Evolutionary conservation across 1,140 invertebrate genomes (phyloP).

Genomic region (Apis cerana): DNA sequence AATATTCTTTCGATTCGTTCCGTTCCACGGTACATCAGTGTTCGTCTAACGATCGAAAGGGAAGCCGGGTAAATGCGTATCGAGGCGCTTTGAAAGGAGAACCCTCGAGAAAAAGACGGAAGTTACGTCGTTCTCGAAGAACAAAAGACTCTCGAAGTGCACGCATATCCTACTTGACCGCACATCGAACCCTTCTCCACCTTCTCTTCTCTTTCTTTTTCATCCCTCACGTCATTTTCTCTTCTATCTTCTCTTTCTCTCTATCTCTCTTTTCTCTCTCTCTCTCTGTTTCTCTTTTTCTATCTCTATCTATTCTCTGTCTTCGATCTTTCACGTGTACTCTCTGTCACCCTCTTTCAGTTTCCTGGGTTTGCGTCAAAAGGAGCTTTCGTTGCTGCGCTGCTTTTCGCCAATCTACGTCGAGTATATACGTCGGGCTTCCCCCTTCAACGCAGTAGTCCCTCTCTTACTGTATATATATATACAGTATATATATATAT

Average conservation of each 20-base stretch:
- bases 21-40: no score
- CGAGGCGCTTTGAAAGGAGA: background rate
- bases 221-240: background rate
- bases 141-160: constrained; percentile 58
- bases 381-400: constrained; percentile 80
- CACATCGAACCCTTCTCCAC: constrained; percentile 21
- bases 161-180: constrained; percentile 57
- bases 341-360: constrained; percentile 48
- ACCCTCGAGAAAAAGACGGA: background rate
- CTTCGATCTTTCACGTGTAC: constrained; percentile 56
- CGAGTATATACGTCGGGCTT: constrained; percentile 69
- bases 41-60: background rate
- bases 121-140: constrained; percentile 22
- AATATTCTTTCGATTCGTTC: background rate
- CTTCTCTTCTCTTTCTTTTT: no score
- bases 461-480: constrained; percentile 50
- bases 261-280: background rate
- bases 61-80: background rate
- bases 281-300: background rate
- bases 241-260: background rate
- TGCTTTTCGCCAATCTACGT: constrained; percentile 79
- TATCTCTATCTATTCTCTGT: constrained; percentile 39
- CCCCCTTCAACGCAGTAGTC: constrained; percentile 62
- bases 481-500: constrained; percentile 4
- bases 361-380: constrained; percentile 78